A percentile compares a stretch with the other conserved stretches of the same genome.
phyloP scores from a whole-genome alignment of 2,888 invertebrate species.

The Pheosia tremula region DNA sequence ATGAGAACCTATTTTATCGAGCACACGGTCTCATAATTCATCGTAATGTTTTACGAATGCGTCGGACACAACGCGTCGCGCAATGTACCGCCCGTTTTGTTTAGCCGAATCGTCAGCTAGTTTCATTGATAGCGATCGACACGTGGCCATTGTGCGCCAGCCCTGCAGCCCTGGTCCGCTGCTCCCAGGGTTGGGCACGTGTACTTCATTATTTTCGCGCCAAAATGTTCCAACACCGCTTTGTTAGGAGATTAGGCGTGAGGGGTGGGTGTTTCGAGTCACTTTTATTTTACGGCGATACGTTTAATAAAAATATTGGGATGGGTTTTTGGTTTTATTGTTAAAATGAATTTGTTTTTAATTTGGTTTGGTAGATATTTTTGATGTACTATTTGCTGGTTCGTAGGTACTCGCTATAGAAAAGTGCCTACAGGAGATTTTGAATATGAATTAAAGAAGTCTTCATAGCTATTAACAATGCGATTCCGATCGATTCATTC shows the following conservation, averaged over 20 bases:
- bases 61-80: constrained; percentile 5
- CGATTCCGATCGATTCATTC: too few relatives aligned
- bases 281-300: constrained; percentile 38
- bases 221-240: constrained; percentile 81
- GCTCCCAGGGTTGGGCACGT: constrained; percentile 63
- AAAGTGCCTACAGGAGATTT: too few relatives aligned
- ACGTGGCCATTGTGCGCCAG: constrained; percentile 63
- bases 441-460: too few relatives aligned
- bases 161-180: constrained; percentile 38
- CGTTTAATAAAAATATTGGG: constrained; percentile 35
- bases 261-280: constrained; percentile 53
- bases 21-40: constrained; percentile 42
- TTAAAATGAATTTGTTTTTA: neutral
- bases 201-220: constrained; percentile 83
- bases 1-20: constrained; percentile 29
- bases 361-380: neutral
- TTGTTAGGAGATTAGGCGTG: constrained; percentile 83
- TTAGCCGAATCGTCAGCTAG: constrained; percentile 44
- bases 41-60: constrained; percentile 46
- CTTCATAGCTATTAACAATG: too few relatives aligned
- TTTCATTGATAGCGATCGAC: constrained; percentile 73
- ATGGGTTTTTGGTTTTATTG: constrained; percentile 7
- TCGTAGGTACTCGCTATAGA: too few relatives aligned
- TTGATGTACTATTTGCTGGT: neutral
- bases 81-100: constrained; percentile 54